A percentile compares a stretch with the other conserved stretches of the same genome.
Conservation (phyloP, 2,888 invertebrate species). For the Himalopsyche kuldschensis region DNA sequence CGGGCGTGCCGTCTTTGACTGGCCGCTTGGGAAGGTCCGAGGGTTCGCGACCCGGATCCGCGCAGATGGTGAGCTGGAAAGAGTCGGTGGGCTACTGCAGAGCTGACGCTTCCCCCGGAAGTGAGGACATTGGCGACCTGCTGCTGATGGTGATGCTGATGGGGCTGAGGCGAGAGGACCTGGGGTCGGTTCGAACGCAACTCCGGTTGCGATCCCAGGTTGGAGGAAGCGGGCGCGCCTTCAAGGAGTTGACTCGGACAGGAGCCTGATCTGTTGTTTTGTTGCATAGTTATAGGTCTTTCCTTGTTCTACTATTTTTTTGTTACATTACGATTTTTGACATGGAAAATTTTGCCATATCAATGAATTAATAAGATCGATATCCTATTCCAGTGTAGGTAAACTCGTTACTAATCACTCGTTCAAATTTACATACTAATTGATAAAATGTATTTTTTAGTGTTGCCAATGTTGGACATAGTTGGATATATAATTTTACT, state of each 20-base stretch:
- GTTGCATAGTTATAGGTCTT: not conserved
- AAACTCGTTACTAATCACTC: no score
- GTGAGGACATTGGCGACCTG: constrained; percentile 33
- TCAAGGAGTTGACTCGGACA: constrained; percentile 84
- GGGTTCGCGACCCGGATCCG: constrained; percentile 27
- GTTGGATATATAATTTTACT: no score
- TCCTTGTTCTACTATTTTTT: not conserved
- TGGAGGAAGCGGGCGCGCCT: constrained; percentile 45
- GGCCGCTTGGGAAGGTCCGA: constrained; percentile 31
- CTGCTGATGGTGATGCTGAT: constrained; percentile 45
- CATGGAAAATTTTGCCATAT: no score
- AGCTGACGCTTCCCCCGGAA: constrained; percentile 32
- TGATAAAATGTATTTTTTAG: no score
- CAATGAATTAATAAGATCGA: no score
- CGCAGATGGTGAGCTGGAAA: constrained; percentile 36
- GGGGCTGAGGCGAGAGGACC: constrained; percentile 25
- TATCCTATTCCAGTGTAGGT: no score
- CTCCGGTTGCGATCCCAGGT: constrained; percentile 50
- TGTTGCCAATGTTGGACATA: no score
- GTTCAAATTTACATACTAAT: no score
- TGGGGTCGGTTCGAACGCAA: not conserved
- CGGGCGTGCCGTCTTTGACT: constrained; percentile 43
- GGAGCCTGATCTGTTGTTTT: constrained; percentile 77
- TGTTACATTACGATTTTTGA: no score
- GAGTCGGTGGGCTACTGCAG: constrained; percentile 33